A percentile compares a stretch with the other conserved stretches of the same genome.
Evolutionary conservation across 2,113 vertebrate genomes (phyloP).

Genomic region (Hiodon alosoides): DNA sequence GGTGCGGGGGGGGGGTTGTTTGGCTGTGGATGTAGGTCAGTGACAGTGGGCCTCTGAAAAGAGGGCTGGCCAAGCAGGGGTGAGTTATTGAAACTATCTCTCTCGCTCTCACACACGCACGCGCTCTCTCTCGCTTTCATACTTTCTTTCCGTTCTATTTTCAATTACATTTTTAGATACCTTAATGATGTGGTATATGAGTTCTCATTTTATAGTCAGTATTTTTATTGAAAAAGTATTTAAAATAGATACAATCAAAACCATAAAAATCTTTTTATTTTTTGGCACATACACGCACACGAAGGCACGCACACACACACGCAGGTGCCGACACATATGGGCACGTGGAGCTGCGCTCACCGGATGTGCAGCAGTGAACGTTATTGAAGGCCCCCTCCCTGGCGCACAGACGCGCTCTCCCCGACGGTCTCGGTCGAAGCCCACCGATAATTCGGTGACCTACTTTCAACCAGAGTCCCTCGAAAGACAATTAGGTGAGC

Average conservation of each 20-base stretch:
- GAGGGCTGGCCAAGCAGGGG: not conserved
- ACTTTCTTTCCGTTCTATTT: not conserved
- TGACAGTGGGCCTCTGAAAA: constrained; percentile 15
- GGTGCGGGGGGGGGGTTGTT: constrained; percentile 5
- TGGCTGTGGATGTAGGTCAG: constrained; percentile 34
- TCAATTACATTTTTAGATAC: no score
- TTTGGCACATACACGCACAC: not conserved
- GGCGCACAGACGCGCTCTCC: not conserved
- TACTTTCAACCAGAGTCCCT: constrained; percentile 21
- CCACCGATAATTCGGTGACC: constrained; percentile 16
- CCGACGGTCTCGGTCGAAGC: not conserved
- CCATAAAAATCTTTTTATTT: no score
- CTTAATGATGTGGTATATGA: no score
- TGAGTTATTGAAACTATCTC: not conserved
- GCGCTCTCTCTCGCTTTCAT: not conserved
- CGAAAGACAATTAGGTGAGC: constrained; percentile 16
- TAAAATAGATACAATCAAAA: no score
- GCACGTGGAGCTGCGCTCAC: constrained; percentile 12
- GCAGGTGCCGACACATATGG: not conserved
- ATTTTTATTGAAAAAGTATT: no score
- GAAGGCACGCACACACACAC: not conserved
- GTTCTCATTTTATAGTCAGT: no score
- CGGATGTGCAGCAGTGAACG: not conserved
- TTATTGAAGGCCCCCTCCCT: not conserved
- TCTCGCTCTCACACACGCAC: constrained; percentile 14